phyloP scores from a whole-genome alignment of 2,888 invertebrate genomes.

The Panopea generosa region DNA sequence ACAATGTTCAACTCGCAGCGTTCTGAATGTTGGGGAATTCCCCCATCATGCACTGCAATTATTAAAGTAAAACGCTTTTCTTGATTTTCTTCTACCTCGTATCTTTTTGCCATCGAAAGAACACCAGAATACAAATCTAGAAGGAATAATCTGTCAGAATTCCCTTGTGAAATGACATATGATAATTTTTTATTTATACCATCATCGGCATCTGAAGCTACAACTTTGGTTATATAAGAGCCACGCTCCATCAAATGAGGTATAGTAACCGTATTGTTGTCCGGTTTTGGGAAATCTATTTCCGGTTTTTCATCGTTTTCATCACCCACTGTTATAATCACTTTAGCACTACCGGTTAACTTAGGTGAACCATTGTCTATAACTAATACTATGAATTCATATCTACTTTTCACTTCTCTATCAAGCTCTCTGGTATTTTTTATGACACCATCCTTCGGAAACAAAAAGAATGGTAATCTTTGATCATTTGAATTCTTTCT shows the following conservation, averaged over 20 bases:
- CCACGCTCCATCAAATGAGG: conserved; percentile 69
- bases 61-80: conserved; percentile 52
- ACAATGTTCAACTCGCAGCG: conserved; percentile 53
- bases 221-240: conserved; percentile 69
- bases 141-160: conserved; percentile 71
- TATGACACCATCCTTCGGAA: conserved; percentile 67
- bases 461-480: conserved; percentile 61
- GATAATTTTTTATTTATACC: conserved; percentile 73
- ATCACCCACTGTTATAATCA: conserved; percentile 72
- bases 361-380: conserved; percentile 66
- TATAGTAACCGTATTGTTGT: conserved; percentile 73
- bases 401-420: conserved; percentile 56
- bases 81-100: conserved; percentile 53
- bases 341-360: conserved; percentile 56
- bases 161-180: conserved; percentile 79
- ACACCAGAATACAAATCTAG: conserved; percentile 60
- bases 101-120: conserved; percentile 56
- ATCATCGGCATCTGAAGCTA: conserved; percentile 76
- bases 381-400: conserved; percentile 63
- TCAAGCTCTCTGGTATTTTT: conserved; percentile 62
- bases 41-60: conserved; percentile 65
- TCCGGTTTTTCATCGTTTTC: conserved; percentile 80
- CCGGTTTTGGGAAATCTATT: conserved; percentile 74
- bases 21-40: conserved; percentile 54
- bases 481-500: conserved; percentile 70